phyloP scores from a whole-genome alignment of 2,113 vertebrate species.

The Cacatua alba region DNA sequence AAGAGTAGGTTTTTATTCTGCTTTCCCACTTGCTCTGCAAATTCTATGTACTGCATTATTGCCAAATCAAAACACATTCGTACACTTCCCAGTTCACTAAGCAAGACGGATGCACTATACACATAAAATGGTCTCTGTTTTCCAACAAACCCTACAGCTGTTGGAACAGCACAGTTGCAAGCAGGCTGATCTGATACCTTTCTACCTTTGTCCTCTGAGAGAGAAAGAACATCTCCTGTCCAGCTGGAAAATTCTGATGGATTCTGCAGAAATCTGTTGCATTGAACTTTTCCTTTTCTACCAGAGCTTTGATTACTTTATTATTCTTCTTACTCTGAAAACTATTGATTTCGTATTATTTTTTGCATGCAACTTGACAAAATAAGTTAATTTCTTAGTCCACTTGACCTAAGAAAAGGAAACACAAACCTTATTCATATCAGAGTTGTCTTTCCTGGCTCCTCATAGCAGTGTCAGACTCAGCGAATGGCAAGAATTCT shows the following conservation, averaged over 20 bases:
- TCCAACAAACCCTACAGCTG: accelerated
- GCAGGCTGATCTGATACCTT: background rate
- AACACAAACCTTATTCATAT: background rate
- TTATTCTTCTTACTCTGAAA: background rate
- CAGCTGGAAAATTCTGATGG: background rate
- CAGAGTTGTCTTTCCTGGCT: background rate
- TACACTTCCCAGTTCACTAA: background rate
- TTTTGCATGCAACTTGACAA: background rate
- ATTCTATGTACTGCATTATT: background rate
- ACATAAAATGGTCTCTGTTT: background rate
- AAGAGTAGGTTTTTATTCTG: background rate
- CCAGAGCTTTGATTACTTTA: background rate
- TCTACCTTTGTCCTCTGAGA: background rate
- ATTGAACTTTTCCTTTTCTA: background rate
- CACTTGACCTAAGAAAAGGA: background rate
- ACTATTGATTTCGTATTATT: background rate
- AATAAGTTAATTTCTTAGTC: background rate
- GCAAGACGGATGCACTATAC: background rate
- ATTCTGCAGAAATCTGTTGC: background rate
- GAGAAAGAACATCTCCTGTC: background rate
- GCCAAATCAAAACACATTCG: background rate
- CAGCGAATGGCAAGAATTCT: background rate
- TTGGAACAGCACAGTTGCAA: background rate
- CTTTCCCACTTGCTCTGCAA: background rate
- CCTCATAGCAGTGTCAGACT: background rate